Evolutionary conservation across 2,888 invertebrate species (phyloP).

Genomic region (Lordiphosa fenestrarum): DNA sequence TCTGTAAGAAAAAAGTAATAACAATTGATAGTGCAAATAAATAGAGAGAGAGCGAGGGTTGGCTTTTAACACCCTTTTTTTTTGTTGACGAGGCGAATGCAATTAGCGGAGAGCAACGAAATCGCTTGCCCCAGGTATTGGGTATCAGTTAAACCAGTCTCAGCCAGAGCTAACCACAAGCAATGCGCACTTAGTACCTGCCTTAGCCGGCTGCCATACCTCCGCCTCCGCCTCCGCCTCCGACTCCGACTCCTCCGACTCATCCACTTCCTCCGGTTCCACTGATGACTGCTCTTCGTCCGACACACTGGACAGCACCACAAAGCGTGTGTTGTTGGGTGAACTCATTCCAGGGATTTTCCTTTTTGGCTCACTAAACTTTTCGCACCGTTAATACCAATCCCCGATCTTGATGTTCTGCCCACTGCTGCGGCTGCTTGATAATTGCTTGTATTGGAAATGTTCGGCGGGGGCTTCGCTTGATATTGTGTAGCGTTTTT

Average conservation of each 20-base stretch:
- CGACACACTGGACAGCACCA: constrained; percentile 11
- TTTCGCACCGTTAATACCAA: constrained; percentile 6
- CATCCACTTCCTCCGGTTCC: neutral
- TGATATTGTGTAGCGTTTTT: constrained; percentile 37
- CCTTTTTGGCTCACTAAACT: neutral
- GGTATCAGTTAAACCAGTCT: constrained; percentile 2
- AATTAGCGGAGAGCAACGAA: constrained; percentile 21
- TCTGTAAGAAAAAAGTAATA: constrained; percentile 41
- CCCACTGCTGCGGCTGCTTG: constrained; percentile 52
- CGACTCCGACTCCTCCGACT: neutral
- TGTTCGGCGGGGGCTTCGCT: constrained; percentile 44
- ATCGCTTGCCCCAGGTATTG: constrained; percentile 1
- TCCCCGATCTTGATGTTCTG: constrained; percentile 15
- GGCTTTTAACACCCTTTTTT: constrained; percentile 29
- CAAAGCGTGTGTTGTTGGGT: constrained; percentile 22
- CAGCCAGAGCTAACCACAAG: constrained; percentile 2
- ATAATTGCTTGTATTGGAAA: constrained; percentile 46
- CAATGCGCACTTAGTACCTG: constrained; percentile 45
- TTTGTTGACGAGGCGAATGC: constrained; percentile 20
- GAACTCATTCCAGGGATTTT: constrained; percentile 19
- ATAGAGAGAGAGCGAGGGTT: neutral
- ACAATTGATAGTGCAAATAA: constrained; percentile 23
- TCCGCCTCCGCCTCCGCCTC: constrained; percentile 6
- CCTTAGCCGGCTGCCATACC: constrained; percentile 38
- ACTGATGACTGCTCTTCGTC: neutral